Evolutionary conservation across 2,797 vertebrate species (phyloP).

Genomic region (Tragopan temminckii): DNA sequence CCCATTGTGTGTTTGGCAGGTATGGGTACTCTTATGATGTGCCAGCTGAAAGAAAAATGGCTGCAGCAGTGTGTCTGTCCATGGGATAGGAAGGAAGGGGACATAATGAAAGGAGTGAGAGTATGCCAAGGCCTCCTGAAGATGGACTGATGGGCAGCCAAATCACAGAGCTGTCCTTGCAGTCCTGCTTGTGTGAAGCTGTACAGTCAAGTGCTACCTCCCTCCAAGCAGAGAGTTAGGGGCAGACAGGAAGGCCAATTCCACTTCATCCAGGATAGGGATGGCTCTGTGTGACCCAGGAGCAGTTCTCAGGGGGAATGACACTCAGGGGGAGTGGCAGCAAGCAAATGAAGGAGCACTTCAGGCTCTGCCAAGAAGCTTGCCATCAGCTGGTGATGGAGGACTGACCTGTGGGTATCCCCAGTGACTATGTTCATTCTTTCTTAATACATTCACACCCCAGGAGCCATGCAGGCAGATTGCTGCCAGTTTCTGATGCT

Average conservation of each 20-base stretch:
- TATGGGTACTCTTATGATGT: neutral
- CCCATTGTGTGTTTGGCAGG: neutral
- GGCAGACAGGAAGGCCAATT: neutral
- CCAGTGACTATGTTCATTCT: neutral
- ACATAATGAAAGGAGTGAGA: neutral
- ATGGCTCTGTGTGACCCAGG: neutral
- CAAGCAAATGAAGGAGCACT: neutral
- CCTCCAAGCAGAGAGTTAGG: neutral
- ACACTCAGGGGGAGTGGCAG: neutral
- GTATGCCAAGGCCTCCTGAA: neutral
- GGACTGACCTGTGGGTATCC: neutral
- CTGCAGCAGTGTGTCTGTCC: neutral
- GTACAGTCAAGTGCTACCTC: neutral
- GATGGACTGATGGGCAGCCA: neutral
- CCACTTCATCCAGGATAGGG: neutral
- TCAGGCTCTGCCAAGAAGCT: neutral
- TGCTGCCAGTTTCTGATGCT: rapidly evolving
- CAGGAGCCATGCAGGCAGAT: neutral
- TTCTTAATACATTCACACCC: neutral
- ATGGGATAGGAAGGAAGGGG: neutral
- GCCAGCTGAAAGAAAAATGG: neutral
- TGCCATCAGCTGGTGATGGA: neutral
- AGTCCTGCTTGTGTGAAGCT: neutral
- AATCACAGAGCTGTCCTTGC: neutral
- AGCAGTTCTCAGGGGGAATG: neutral